These are phyloP conservation scores for Percopsis transmontana DNA, from an alignment of 2,113 vertebrate genomes.

Conservation along the genomic window DNA sequence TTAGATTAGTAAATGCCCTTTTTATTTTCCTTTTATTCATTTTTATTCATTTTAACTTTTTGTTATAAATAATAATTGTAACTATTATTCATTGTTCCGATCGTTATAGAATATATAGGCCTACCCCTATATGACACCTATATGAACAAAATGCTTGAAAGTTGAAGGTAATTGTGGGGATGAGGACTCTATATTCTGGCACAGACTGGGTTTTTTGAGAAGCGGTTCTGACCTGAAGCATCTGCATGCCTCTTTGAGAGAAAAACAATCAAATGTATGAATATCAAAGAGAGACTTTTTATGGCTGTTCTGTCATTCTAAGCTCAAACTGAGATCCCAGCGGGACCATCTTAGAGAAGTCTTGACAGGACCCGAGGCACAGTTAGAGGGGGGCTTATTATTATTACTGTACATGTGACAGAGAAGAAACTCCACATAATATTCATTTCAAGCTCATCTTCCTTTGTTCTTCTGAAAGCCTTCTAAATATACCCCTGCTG, in stretches of 20 bases:
- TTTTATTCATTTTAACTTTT: not conserved
- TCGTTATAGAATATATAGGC: slow-evolving; percentile 22
- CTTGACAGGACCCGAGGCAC: not conserved
- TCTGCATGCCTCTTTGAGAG: slow-evolving; percentile 67
- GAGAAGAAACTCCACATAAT: not conserved
- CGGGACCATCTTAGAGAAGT: slow-evolving; percentile 15
- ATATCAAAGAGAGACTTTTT: slow-evolving; percentile 65
- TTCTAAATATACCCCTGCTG: slow-evolving; percentile 16
- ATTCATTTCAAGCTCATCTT: slow-evolving; percentile 17
- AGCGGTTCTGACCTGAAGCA: slow-evolving; percentile 53
- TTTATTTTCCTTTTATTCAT: slow-evolving; percentile 9
- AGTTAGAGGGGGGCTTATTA: slow-evolving; percentile 6
- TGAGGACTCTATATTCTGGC: slow-evolving; percentile 65
- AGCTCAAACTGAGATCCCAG: slow-evolving; percentile 75
- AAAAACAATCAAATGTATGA: slow-evolving; percentile 50
- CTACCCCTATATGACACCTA: slow-evolving; percentile 14
- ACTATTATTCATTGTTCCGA: slow-evolving; percentile 31
- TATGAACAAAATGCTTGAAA: slow-evolving; percentile 16
- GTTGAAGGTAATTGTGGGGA: slow-evolving; percentile 15
- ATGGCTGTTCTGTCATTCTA: slow-evolving; percentile 72
- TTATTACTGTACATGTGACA: not conserved
- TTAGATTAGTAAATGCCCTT: slow-evolving; percentile 9
- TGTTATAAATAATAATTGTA: too few species aligned
- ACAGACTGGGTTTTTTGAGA: slow-evolving; percentile 71
- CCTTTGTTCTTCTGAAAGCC: slow-evolving; percentile 25